Percentiles rank a stretch among this genome's conserved stretches.
phyloP scores from a whole-genome alignment of 2,113 vertebrate species.

The Pipa parva region DNA sequence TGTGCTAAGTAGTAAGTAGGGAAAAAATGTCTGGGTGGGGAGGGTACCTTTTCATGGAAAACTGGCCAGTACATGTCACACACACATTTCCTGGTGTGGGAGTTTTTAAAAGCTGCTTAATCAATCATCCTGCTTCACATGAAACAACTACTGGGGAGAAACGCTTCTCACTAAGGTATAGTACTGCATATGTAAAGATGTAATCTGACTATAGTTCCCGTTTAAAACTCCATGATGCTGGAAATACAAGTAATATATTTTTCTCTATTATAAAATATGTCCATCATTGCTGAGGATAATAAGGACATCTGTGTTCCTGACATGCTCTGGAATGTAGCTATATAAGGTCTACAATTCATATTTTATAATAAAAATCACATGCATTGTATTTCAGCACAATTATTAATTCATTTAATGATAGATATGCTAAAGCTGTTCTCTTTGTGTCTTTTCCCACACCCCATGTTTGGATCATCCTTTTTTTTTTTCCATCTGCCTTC shows the following conservation, averaged over 20 bases:
- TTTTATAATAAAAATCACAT: constrained; percentile 20
- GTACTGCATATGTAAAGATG: no score
- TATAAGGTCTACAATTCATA: constrained; percentile 27
- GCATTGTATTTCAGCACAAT: constrained; percentile 19
- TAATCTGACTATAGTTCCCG: no score
- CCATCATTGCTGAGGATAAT: constrained; percentile 28
- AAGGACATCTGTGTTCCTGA: constrained; percentile 32
- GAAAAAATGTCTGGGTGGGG: no score
- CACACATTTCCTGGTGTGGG: no score
- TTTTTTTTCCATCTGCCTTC: constrained; percentile 20
- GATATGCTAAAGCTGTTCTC: constrained; percentile 4
- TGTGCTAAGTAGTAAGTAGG: no score
- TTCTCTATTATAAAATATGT: constrained; percentile 23
- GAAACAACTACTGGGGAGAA: no score
- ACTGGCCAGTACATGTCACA: no score
- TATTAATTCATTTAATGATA: constrained; percentile 31
- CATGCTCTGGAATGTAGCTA: constrained; percentile 24
- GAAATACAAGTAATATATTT: constrained; percentile 11
- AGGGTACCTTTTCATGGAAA: no score
- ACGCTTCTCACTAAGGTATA: no score
- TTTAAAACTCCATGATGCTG: background rate
- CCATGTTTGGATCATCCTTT: constrained; percentile 17
- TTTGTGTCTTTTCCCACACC: constrained; percentile 30
- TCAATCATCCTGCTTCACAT: no score
- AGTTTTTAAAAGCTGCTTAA: no score